These are phyloP conservation scores for Drosophila obscura DNA, from an alignment of 1,140 invertebrate genomes.

Conservation along the genomic window DNA sequence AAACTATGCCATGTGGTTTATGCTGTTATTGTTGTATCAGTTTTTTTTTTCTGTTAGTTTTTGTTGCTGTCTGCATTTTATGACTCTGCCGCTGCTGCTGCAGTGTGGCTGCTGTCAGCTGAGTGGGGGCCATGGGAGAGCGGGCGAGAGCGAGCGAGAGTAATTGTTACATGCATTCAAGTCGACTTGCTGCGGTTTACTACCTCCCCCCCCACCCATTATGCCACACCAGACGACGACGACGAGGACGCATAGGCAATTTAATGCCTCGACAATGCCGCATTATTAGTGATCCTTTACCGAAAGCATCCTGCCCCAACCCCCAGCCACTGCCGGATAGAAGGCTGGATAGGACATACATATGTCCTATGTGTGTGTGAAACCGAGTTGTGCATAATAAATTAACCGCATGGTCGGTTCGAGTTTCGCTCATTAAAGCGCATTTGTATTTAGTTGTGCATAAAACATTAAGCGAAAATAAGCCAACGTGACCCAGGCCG, in stretches of 20 bases:
- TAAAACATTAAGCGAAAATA: conserved; percentile 79
- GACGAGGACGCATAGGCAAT: conserved; percentile 36
- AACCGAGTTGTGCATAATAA: conserved; percentile 75
- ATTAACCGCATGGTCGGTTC: conserved; percentile 69
- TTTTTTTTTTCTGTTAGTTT: conserved; percentile 28
- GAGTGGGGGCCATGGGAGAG: background rate
- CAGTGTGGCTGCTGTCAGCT: background rate
- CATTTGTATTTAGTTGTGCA: conserved; percentile 81
- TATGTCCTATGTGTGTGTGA: conserved; percentile 21
- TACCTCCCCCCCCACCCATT: background rate
- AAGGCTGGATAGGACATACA: too few species aligned
- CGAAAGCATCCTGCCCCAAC: background rate
- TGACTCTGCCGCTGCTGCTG: conserved; percentile 20
- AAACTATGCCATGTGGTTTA: conserved; percentile 59
- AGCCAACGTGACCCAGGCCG: conserved; percentile 58
- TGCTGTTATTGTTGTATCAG: conserved; percentile 36
- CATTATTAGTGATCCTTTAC: conserved; percentile 64
- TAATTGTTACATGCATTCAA: conserved; percentile 72
- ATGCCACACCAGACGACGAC: too few species aligned
- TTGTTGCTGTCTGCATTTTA: conserved; percentile 58
- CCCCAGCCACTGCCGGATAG: background rate
- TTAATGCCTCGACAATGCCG: conserved; percentile 59
- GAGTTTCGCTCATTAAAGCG: conserved; percentile 71
- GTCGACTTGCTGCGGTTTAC: conserved; percentile 55
- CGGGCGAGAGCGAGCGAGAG: conserved; percentile 36